Conservation (phyloP, 2,797 vertebrate species). For the Lagodon rhomboides region DNA sequence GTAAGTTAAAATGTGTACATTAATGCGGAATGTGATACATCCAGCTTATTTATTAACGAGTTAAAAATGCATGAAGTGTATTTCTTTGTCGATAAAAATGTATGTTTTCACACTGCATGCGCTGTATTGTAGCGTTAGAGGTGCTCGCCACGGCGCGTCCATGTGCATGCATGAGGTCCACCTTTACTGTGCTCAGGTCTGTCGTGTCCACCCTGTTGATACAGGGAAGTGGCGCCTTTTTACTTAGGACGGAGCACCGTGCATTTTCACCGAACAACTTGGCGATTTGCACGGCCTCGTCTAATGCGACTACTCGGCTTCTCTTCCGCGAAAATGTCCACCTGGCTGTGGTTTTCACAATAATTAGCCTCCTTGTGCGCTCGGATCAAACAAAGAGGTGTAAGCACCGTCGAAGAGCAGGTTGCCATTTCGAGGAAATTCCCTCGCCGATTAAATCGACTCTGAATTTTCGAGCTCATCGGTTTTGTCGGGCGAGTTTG, state of each 20-base stretch:
- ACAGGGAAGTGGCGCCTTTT: constrained; percentile 86
- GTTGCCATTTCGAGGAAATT: constrained; percentile 61
- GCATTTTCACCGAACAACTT: background rate
- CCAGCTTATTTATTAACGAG: too few relatives aligned
- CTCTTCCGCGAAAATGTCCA: rapidly evolving
- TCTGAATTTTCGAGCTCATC: too few relatives aligned
- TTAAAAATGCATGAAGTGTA: background rate
- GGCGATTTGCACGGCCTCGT: background rate
- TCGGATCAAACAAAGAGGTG: constrained; percentile 81
- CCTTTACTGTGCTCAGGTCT: constrained; percentile 46
- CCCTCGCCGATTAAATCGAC: background rate
- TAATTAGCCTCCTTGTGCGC: background rate
- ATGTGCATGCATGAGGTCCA: constrained; percentile 35
- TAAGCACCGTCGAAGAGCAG: constrained; percentile 63
- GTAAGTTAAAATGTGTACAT: constrained; percentile 75
- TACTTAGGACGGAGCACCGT: constrained; percentile 68
- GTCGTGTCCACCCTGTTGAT: constrained; percentile 49
- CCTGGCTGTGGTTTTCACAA: background rate
- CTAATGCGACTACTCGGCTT: rapidly evolving
- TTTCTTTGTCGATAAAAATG: background rate
- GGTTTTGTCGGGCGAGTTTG: rapidly evolving
- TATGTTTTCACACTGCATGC: background rate
- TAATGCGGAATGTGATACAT: background rate
- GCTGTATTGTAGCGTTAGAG: background rate
- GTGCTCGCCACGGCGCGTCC: background rate